phyloP scores from a whole-genome alignment of 2,113 vertebrate species.

The Catharus fuscescens region DNA sequence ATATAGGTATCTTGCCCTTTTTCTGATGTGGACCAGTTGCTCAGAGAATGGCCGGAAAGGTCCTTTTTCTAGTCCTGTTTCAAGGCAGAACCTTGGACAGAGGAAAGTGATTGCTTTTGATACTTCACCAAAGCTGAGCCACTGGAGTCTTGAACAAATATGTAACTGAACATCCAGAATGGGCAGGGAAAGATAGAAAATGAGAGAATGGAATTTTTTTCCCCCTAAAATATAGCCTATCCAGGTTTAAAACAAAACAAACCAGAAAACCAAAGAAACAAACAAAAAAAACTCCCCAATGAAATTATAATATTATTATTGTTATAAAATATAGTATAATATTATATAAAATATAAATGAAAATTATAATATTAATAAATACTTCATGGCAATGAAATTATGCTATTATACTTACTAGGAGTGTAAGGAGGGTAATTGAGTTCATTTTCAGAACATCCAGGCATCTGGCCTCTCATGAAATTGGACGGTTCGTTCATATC shows the following conservation, averaged over 20 bases:
- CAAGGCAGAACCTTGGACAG: not conserved
- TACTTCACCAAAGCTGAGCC: not conserved
- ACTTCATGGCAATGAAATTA: not conserved
- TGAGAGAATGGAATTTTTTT: not conserved
- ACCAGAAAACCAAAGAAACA: not conserved
- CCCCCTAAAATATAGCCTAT: not conserved
- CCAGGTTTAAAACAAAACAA: not conserved
- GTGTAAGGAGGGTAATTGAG: constrained; percentile 85
- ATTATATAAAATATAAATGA: not conserved
- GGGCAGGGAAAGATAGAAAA: not conserved
- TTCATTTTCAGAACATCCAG: constrained; percentile 79
- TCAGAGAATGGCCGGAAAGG: not conserved
- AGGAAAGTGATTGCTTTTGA: not conserved
- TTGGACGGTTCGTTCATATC: constrained; percentile 89
- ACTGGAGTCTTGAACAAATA: not conserved
- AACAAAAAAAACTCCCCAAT: not conserved
- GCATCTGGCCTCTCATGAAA: constrained; percentile 78
- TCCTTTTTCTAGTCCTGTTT: not conserved
- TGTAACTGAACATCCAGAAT: not conserved
- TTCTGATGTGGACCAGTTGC: not conserved
- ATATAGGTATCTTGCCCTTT: not conserved
- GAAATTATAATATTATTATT: not conserved
- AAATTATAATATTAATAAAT: not conserved
- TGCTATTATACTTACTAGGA: constrained; percentile 79
- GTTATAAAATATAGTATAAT: not conserved